A percentile compares a stretch with the other conserved stretches of the same genome.
These are phyloP conservation scores for Intellagama lesueurii DNA, from an alignment of 2,797 vertebrate species.

Conservation along the genomic window DNA sequence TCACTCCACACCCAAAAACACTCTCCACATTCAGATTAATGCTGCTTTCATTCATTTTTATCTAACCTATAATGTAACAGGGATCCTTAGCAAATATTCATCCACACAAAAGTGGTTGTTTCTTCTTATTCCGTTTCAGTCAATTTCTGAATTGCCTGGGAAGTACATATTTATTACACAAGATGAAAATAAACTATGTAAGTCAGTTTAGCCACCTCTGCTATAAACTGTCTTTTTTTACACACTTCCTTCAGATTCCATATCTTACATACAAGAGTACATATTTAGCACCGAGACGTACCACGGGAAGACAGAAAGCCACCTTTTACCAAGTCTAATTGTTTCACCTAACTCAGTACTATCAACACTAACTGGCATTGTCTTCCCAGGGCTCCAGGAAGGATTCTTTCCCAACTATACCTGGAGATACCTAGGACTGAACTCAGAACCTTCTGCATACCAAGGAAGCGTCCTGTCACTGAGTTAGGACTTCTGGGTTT, in stretches of 20 bases:
- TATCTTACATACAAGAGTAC: neutral
- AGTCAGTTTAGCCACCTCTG: neutral
- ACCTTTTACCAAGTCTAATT: neutral
- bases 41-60: neutral
- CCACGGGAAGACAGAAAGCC: neutral
- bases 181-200: neutral
- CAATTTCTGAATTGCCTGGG: neutral
- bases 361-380: neutral
- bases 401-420: neutral
- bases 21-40: neutral
- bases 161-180: neutral
- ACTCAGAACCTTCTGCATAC: neutral
- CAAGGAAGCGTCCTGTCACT: neutral
- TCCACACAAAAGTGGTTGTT: neutral
- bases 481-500: neutral
- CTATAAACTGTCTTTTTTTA: neutral
- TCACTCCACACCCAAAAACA: neutral
- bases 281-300: neutral
- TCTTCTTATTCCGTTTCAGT: neutral
- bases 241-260: slow-evolving; percentile 11
- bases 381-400: neutral
- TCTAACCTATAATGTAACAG: neutral
- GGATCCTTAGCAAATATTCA: neutral
- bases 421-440: neutral
- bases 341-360: neutral